A percentile compares a stretch with the other conserved stretches of the same genome.
Conservation (phyloP, 2,888 invertebrate species). For the Patella caerulea region DNA sequence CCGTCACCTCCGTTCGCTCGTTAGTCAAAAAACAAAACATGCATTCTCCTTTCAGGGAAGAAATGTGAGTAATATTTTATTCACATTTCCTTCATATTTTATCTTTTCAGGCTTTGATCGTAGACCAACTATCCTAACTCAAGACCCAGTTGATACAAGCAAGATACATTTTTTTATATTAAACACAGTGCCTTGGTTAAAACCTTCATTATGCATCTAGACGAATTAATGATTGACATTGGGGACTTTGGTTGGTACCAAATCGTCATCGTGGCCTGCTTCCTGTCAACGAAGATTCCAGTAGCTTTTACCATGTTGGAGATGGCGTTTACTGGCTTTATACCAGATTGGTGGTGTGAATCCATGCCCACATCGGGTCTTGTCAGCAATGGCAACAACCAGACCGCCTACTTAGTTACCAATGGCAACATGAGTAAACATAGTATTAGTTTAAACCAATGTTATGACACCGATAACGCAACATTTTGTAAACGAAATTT, state of each 20-base stretch:
- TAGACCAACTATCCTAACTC: no score
- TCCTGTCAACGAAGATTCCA: background rate
- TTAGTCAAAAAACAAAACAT: no score
- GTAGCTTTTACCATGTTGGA: background rate
- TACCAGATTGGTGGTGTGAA: background rate
- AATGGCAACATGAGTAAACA: background rate
- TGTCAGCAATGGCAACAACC: background rate
- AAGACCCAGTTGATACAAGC: no score
- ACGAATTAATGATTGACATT: background rate
- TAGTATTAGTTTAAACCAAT: background rate
- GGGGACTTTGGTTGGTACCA: slow-evolving; percentile 5
- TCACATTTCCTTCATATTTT: no score
- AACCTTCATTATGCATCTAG: background rate
- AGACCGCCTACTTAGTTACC: background rate
- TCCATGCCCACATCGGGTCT: no score
- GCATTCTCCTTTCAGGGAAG: no score
- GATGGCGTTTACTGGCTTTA: background rate
- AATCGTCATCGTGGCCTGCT: background rate
- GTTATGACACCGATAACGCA: background rate
- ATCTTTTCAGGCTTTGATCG: no score
- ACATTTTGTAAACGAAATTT: background rate
- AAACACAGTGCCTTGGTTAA: no score
- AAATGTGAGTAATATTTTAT: no score
- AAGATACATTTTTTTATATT: no score
- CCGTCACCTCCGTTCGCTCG: no score